These are phyloP conservation scores for Seriola dumerili DNA, from an alignment of 2,113 vertebrate species.

Conservation along the genomic window DNA sequence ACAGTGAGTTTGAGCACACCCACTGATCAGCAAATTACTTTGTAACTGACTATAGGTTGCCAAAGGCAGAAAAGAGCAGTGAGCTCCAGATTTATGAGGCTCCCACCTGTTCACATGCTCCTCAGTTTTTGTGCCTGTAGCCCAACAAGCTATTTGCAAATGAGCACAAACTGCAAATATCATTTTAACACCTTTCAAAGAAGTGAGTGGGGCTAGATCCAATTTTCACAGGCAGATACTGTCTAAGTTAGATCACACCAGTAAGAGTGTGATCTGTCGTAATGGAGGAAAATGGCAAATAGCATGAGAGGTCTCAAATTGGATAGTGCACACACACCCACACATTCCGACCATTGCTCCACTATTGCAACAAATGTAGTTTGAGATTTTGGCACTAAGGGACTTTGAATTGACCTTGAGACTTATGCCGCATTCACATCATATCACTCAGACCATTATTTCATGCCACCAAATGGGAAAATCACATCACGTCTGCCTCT, in stretches of 20 bases:
- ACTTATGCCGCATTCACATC: not conserved
- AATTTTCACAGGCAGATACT: constrained; percentile 40
- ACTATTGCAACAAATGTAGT: not conserved
- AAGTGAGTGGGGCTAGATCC: constrained; percentile 19
- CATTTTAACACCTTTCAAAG: constrained; percentile 48
- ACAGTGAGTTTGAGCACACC: constrained; percentile 44
- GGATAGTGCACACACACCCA: constrained; percentile 1
- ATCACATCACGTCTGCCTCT: not conserved
- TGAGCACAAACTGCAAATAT: constrained; percentile 42
- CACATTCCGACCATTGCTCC: not conserved
- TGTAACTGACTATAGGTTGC: constrained; percentile 21
- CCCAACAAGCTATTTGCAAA: constrained; percentile 55
- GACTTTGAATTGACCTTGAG: constrained; percentile 11
- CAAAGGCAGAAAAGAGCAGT: constrained; percentile 34
- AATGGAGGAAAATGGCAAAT: constrained; percentile 26
- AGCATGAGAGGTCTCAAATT: constrained; percentile 14
- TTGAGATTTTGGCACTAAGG: not conserved
- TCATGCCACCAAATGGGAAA: not conserved
- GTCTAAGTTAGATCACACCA: constrained; percentile 41
- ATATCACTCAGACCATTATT: not conserved
- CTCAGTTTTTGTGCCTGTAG: constrained; percentile 46
- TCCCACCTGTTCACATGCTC: constrained; percentile 58
- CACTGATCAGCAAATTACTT: constrained; percentile 58
- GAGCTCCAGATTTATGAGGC: constrained; percentile 40
- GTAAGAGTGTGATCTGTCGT: constrained; percentile 21